These are phyloP conservation scores for Myrmecobius fasciatus DNA, from an alignment of 2,113 vertebrate species.

Conservation along the genomic window DNA sequence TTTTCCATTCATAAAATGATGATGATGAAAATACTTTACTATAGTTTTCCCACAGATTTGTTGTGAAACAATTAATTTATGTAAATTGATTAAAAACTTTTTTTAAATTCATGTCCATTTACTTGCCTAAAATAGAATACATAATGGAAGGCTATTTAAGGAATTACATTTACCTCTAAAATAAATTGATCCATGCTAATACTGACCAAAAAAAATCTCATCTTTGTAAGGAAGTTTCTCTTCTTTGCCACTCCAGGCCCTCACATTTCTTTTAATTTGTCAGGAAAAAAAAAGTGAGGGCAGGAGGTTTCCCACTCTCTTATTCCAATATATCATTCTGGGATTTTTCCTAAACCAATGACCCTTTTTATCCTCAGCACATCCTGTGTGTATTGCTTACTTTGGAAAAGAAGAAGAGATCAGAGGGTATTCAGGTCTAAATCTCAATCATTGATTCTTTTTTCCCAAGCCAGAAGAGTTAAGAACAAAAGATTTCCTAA, in stretches of 20 bases:
- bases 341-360: neutral
- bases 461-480: neutral
- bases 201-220: neutral
- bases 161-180: neutral
- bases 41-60: neutral
- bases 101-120: neutral
- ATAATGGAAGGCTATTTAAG: neutral
- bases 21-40: neutral
- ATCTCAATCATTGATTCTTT: neutral
- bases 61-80: neutral
- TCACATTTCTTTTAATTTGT: neutral
- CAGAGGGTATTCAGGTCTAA: neutral
- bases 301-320: neutral
- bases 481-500: neutral
- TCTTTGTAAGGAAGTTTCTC: neutral
- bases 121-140: neutral
- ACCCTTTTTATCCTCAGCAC: neutral
- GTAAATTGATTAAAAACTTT: neutral
- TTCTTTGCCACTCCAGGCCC: neutral
- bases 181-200: neutral
- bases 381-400: neutral
- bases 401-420: neutral
- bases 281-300: neutral
- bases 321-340: neutral
- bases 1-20: neutral